Evolutionary conservation across 2,797 vertebrate species (phyloP).

Genomic region (Rhincodon typus): DNA sequence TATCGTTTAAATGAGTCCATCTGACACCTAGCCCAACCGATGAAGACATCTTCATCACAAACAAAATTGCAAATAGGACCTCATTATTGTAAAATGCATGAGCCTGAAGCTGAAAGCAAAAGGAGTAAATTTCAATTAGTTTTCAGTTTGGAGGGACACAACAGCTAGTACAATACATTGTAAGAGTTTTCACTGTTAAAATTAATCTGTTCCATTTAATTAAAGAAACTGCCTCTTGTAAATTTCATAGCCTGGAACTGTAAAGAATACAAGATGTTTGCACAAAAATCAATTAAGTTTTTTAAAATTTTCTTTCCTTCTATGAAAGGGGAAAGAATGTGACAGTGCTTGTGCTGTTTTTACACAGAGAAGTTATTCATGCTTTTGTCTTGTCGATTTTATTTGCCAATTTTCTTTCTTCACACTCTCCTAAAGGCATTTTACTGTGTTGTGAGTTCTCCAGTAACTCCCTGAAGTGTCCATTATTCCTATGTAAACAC

Average conservation of each 20-base stretch:
- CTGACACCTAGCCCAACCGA: neutral
- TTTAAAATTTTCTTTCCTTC: neutral
- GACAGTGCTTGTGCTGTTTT: neutral
- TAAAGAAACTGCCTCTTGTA: constrained; percentile 2
- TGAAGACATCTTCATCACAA: neutral
- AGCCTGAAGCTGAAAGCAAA: neutral
- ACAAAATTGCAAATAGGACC: neutral
- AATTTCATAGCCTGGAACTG: neutral
- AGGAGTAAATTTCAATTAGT: neutral
- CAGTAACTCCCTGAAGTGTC: neutral
- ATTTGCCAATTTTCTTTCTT: neutral
- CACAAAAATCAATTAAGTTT: neutral
- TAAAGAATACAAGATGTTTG: neutral
- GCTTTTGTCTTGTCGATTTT: neutral
- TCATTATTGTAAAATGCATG: neutral
- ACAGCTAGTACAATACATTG: neutral
- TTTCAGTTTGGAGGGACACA: neutral
- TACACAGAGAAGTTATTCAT: neutral
- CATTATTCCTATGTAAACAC: neutral
- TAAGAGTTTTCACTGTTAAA: neutral
- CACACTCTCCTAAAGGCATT: neutral
- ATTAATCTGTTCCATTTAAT: neutral
- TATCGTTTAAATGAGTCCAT: neutral
- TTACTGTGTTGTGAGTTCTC: neutral
- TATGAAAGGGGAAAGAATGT: neutral